phyloP scores from a whole-genome alignment of 2,888 invertebrate genomes.

The Tipula lateralis region DNA sequence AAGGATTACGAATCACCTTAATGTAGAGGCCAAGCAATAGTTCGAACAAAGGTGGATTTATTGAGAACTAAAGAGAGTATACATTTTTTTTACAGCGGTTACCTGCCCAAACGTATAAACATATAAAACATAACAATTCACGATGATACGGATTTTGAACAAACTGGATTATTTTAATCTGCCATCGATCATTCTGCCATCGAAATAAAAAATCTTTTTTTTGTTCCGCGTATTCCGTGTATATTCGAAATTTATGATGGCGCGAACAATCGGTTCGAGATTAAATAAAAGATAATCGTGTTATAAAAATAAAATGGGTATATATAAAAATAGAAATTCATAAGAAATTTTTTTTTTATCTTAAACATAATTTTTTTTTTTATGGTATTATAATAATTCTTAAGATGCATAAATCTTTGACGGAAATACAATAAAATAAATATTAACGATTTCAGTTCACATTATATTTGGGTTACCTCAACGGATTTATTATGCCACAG shows the following conservation, averaged over 20 bases:
- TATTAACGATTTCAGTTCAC: not conserved
- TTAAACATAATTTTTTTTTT: not conserved
- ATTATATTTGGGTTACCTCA: not conserved
- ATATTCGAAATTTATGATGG: not conserved
- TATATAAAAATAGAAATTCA: not conserved
- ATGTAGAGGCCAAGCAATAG: no score
- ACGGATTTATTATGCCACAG: not conserved
- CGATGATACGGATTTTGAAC: no score
- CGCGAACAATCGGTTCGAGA: not conserved
- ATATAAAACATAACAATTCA: no score
- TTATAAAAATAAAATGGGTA: not conserved
- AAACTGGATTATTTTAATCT: no score
- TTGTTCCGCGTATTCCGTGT: not conserved
- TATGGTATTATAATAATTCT: not conserved
- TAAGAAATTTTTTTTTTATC: not conserved
- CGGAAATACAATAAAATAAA: not conserved
- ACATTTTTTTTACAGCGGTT: no score
- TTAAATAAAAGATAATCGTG: not conserved
- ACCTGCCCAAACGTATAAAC: no score
- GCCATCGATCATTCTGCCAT: no score
- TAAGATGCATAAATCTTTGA: not conserved
- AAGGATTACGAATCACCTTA: no score
- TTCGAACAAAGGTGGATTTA: no score
- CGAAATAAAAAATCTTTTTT: no score
- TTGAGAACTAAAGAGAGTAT: no score